Evolutionary conservation across 2,888 invertebrate species (phyloP), one percentile per base, ranked within the genome.

Genomic region (Heterodera filipjevi): DNA sequence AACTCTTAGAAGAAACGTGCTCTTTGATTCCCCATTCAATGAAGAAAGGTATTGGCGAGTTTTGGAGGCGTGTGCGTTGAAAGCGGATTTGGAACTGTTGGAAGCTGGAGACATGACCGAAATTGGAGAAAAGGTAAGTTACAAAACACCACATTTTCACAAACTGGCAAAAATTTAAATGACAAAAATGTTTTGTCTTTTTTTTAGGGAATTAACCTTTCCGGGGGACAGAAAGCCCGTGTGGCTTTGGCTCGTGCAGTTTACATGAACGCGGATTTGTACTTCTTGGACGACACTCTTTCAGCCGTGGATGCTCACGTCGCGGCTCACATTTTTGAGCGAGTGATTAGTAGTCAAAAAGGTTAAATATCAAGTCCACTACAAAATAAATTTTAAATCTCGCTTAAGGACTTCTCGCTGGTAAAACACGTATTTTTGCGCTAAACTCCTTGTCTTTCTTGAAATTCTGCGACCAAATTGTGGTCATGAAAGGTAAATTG

Each of bases 221-320:
- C 94, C 27, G 96, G 96, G 27, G 96, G 96, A 0, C 96, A 91
- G 94, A 89, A 96, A 94, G 90, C 95, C 94, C 92, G 96, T 83
- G 94, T 96, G 66, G 94, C 95, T 78, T 91, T 96, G 81, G 96
- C 96, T 0, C 92, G 96, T 84, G 95, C 95, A 2, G 95, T 95
- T 1, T 96, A 95, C 90, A 79, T 82, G 77, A 78, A 0, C 94
- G 95, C 0, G 94, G 96, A 89, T 92, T 79, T 95, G 81, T 97
- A 95, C 90, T 93, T 95, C 88, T 91, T 99, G 86, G 98, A 98
- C 89, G 98, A 98, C 92, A 97, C 97, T 1, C 89, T 92, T 71
- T 95, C 95, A 89, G 97, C 97, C 5, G 96, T 98, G 1, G 97
- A 97, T 90, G 93, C 95, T 44, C 96, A 97, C 90, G 97, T 97